These are phyloP conservation scores for Ciona savignyi DNA, from an alignment of 23 tunicate genomes.

Conservation along the genomic window DNA sequence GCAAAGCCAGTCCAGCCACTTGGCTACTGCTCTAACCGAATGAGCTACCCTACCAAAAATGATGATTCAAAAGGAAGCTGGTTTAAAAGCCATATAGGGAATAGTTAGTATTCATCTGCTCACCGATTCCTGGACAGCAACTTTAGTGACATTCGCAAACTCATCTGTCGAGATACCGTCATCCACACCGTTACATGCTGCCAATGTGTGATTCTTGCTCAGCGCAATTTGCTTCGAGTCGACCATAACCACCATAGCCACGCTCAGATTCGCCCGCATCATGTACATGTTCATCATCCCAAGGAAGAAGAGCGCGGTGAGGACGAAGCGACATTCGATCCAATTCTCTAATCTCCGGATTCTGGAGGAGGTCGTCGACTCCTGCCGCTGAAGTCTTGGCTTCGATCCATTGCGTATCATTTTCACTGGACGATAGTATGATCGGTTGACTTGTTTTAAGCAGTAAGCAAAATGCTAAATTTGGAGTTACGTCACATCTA, in stretches of 20 bases:
- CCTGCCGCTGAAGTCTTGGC: background rate
- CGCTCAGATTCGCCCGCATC: constrained; percentile 53
- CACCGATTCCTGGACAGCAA: background rate
- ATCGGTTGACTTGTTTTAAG: too few species aligned
- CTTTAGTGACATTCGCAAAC: background rate
- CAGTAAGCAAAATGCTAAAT: too few species aligned
- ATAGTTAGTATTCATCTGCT: background rate
- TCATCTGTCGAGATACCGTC: background rate
- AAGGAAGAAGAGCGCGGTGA: constrained; percentile 30
- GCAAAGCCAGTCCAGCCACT: too few species aligned
- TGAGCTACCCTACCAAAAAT: too few species aligned
- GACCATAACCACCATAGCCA: constrained; percentile 62
- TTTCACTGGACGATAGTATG: too few species aligned
- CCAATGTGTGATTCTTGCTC: constrained; percentile 7
- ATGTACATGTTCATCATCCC: constrained; percentile 59
- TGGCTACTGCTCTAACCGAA: too few species aligned
- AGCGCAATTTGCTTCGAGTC: constrained; percentile 27
- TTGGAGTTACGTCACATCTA: too few species aligned
- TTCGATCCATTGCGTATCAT: constrained; percentile 4
- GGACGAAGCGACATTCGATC: constrained; percentile 32
- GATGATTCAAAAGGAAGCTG: background rate
- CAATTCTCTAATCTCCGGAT: constrained; percentile 22
- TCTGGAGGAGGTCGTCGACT: background rate
- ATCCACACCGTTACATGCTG: background rate
- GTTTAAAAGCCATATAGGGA: background rate